Base-by-base conservation (phyloP, 2,113 vertebrate species). In the Oreamnos americanus region DNA sequence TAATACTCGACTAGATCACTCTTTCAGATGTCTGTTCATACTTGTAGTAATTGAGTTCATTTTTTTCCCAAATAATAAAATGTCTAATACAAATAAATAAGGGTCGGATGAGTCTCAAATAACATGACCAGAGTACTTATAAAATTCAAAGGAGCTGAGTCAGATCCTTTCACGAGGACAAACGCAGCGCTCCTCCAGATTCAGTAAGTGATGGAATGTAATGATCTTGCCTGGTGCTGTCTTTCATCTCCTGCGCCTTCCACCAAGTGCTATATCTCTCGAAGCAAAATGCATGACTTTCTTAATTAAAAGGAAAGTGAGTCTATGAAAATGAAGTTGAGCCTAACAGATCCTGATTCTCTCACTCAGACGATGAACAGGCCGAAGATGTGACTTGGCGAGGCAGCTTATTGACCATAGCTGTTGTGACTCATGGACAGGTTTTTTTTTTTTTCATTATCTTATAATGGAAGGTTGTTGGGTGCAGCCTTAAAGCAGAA, bases 21-120 rank as follows among this genome's bases (percentile, higher is more conserved):
- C 45, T 74, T n/a, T 47, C n/a, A n/a, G n/a, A 71, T 57, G 7
- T 81, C 17, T 49, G 26, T 84, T 60, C 49, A 8, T 60, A 53
- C 86, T 90, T 97, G 93, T 81, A 96, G 64, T 93, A 60, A 90
- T 49, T 2, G 57, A 93, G 55, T 57, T 94, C 47, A 39, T 88
- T 91, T 78, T 97, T 96, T 87, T 94, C 55, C 11, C 26, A 94
- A 28, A 74, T 19, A 78, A 95, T 92, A 89, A 97, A 97, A 78
- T 82, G 71, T 89, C 19, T 51, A 51, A 13, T 39, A 76, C 55
- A 97, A 93, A 96, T 89, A 96, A 97, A 94, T 90, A 89, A 95
- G 51, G 71, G 7, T 76, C 67, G 47, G 67, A 13, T 51, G 74
- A 87, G 79, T 89, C 43, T 85, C 92, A 78, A 57, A 26, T 47